These are phyloP conservation scores for Triplophysa rosa DNA, from an alignment of 2,113 vertebrate species.

Conservation along the genomic window DNA sequence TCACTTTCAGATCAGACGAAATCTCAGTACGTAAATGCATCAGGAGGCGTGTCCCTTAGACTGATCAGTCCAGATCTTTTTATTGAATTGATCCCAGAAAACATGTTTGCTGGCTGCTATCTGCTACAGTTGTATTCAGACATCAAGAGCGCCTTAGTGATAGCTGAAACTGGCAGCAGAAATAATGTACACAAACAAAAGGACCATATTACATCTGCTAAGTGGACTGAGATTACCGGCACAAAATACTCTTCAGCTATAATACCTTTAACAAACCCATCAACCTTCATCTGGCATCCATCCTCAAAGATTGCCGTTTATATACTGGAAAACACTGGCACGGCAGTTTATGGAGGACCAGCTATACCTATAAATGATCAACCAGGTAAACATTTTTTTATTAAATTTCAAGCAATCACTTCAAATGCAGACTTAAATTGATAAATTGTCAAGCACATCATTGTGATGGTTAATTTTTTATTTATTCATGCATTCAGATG, in stretches of 20 bases:
- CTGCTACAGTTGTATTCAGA: rapidly evolving
- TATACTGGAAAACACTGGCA: neutral
- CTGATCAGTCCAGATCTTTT: conserved; percentile 57
- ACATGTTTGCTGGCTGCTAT: conserved; percentile 61
- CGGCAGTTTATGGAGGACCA: neutral
- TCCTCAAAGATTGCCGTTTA: conserved; percentile 31
- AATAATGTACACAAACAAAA: neutral
- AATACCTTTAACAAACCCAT: neutral
- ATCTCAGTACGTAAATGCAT: neutral
- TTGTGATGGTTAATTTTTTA: neutral
- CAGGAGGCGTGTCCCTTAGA: conserved; percentile 54
- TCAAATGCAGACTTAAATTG: too few relatives aligned
- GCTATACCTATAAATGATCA: conserved; percentile 15
- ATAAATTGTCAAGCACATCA: too few relatives aligned
- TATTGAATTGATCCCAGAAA: conserved; percentile 40
- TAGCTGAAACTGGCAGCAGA: conserved; percentile 39
- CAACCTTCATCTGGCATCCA: neutral
- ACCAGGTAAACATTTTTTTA: neutral
- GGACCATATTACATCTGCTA: neutral
- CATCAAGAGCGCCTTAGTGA: conserved; percentile 7
- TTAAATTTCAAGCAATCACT: neutral
- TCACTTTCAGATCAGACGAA: conserved; percentile 8
- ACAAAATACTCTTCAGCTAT: conserved; percentile 1
- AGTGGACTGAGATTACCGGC: neutral
- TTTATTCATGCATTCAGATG: conserved; percentile 1